phyloP scores from a whole-genome alignment of 2,888 invertebrate species.

The Sussaba pulchella region DNA sequence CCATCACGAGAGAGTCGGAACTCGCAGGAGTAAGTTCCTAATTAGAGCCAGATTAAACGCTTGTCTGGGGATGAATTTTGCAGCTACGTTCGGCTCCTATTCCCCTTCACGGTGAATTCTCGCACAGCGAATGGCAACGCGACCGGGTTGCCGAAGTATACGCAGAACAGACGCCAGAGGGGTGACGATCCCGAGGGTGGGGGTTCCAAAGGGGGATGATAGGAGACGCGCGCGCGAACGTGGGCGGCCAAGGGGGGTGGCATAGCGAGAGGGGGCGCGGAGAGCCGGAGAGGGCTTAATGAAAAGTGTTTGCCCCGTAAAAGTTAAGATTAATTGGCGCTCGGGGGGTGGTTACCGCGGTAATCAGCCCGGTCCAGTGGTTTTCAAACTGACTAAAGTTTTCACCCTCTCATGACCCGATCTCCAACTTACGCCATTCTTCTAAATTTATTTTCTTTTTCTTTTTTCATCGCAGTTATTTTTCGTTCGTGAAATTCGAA shows the following conservation, averaged over 20 bases:
- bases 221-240: conserved; percentile 56
- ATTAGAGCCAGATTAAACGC: conserved; percentile 89
- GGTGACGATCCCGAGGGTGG: conserved; percentile 48
- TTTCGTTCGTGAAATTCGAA: not conserved
- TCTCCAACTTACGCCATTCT: not conserved
- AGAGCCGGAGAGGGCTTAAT: conserved; percentile 80
- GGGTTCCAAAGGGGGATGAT: conserved; percentile 13
- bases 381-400: conserved; percentile 75
- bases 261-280: conserved; percentile 59
- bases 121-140: conserved; percentile 49
- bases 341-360: conserved; percentile 83
- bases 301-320: conserved; percentile 84
- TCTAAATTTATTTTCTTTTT: too few relatives aligned
- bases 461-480: not conserved
- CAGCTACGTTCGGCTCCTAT: conserved; percentile 55
- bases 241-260: conserved; percentile 66
- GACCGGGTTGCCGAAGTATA: conserved; percentile 8
- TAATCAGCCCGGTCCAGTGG: conserved; percentile 83
- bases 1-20: conserved; percentile 10
- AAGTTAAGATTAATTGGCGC: conserved; percentile 84
- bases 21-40: conserved; percentile 85
- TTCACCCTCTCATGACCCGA: not conserved
- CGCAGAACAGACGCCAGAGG: conserved; percentile 41
- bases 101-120: conserved; percentile 57
- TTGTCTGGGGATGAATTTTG: conserved; percentile 87